Base-by-base conservation (phyloP, 2,113 vertebrate genomes). In the Morone saxatilis region DNA sequence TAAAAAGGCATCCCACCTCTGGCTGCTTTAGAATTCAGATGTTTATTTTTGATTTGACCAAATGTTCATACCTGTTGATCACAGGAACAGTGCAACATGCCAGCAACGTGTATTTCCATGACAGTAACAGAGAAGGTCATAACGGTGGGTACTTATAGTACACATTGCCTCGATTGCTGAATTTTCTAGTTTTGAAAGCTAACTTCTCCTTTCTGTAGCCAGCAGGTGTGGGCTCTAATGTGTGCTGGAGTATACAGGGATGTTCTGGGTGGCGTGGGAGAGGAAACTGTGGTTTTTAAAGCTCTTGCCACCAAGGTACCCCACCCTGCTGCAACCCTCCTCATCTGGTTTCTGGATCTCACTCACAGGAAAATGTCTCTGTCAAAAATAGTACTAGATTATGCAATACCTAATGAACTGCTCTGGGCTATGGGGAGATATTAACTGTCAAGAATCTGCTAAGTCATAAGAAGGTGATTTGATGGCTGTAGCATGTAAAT, bases 221-320 rank as follows among this genome's bases (percentile, higher is more conserved):
- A 6, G 79, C 86, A 91, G 86, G 83, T 93, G 86, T 62, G 41
- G 71, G 40, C 31, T 74, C 41, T 25, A 56, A 45, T 67, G 51
- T 59, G 5, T 17, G 5, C 6, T 22, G 25, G 12, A 83, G 74
- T 41, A 67, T 25, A 48, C 0, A 0, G 19, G 25, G 53, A 80
- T 85, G 50, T 17, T 38, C 48, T 74, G 84, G 81, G 83, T 2
- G 65, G 87, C 73, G 84, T 94, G 93, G 86, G 91, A 94, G 53
- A 90, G 94, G 93, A 94, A 93, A 78, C 71, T 91, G 90, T 80
- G 91, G 90, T 88, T 89, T 91, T 59, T 22, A 71, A 43, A 57
- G 47, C 41, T 81, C 31, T 86, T 54, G 62, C 69, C 83, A 68
- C 71, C 25, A 31, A 67, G 59, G 54, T 67, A 84, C 88, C 68